Base-by-base conservation (phyloP, 2,797 vertebrate species). In the Sebastiscus albofasciatus region DNA sequence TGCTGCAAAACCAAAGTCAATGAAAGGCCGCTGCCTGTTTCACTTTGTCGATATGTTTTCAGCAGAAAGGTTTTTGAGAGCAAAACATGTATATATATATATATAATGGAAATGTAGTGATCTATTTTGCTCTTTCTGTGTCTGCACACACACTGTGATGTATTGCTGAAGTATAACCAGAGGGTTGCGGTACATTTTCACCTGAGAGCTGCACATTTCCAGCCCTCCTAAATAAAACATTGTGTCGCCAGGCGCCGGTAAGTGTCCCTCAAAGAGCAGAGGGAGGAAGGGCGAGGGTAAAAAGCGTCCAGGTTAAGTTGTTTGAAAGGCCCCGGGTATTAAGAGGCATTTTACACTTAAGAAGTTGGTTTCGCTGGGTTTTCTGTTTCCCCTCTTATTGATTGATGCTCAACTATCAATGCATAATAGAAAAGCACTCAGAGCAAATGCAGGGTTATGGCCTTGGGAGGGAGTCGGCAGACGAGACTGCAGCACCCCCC, bases 361-460 rank as follows among this genome's bases (percentile, higher is more conserved):
- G 96, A 96, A 96, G 95, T 96, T 96, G 96, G 95, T 96, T 96
- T 96, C 93, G 90, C 94, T 95, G 94, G 95, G 95, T 95, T 96
- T 96, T 96, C 94, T 95, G 94, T 96, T 96, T 96, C 95, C 94
- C 94, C 93, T 92, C 91, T 94, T 96, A 96, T 96, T 96, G 96
- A 96, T 96, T 96, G 95, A 96, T 96, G 95, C 96, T 96, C 96
- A 95, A 95, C 96, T 96, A 96, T 96, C 96, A 96, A 96, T 96
- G 96, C 95, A 96, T 96, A 96, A 96, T 96, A 96, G 96, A 96
- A 96, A 96, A 96, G 96, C 96, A 96, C 96, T 96, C 96, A 96
- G 95, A 94, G 95, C 95, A 96, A 96, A 96, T 96, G 96, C 92
- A 95, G 96, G 96, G 96, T 96, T 96, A 96, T 96, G 96, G 96